These are phyloP conservation scores for Drosophila bocki DNA, from an alignment of 1,140 invertebrate genomes.

Conservation along the genomic window DNA sequence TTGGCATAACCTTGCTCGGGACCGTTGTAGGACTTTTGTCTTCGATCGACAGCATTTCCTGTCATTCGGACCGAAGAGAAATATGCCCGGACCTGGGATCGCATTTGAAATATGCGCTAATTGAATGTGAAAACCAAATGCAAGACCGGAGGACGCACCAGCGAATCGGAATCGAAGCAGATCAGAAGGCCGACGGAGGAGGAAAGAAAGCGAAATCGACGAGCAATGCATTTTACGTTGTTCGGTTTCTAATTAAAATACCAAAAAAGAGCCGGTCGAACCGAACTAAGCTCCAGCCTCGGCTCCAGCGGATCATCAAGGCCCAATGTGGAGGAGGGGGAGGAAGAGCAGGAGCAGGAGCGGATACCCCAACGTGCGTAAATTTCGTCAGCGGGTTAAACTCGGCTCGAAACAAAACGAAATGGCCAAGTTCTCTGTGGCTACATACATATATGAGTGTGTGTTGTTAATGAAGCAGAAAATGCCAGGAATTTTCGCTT, in stretches of 20 bases:
- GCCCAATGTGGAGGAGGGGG: constrained; percentile 8
- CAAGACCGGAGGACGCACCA: constrained; percentile 35
- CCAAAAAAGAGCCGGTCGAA: constrained; percentile 64
- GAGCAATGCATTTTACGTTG: constrained; percentile 78
- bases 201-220: constrained; percentile 55
- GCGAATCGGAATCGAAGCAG: constrained; percentile 36
- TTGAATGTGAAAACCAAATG: constrained; percentile 81
- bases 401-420: constrained; percentile 67
- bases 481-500: constrained; percentile 81
- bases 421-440: constrained; percentile 63
- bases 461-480: constrained; percentile 83
- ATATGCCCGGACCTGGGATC: constrained; percentile 53
- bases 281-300: constrained; percentile 41
- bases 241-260: constrained; percentile 84
- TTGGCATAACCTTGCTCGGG: constrained; percentile 6
- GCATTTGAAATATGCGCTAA: constrained; percentile 80
- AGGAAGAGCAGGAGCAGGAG: neutral
- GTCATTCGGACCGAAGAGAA: constrained; percentile 43
- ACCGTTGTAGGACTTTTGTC: constrained; percentile 11
- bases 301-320: constrained; percentile 48
- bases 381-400: constrained; percentile 61
- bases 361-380: constrained; percentile 53
- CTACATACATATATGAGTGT: constrained; percentile 32
- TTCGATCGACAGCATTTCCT: constrained; percentile 65
- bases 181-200: constrained; percentile 34